Conservation (phyloP, 2,888 invertebrate genomes). For the Matsumyia berberina region DNA sequence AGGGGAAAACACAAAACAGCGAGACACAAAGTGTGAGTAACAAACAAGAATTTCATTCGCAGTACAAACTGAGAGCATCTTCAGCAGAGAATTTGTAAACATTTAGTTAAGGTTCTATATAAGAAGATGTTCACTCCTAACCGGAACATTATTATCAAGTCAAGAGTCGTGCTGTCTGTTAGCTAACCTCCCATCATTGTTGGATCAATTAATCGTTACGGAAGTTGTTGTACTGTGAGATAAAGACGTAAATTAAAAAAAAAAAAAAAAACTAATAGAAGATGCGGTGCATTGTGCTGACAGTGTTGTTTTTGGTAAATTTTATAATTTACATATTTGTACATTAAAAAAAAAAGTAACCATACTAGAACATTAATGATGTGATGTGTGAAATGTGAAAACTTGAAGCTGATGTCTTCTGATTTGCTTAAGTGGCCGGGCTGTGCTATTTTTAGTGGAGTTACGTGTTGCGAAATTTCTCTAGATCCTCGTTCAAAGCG, state of each 20-base stretch:
- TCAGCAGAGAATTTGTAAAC: constrained; percentile 12
- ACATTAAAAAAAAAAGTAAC: neutral
- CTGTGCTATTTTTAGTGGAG: neutral
- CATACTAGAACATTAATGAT: neutral
- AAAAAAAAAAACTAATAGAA: constrained; percentile 29
- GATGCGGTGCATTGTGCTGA: constrained; percentile 55
- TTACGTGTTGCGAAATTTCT: neutral
- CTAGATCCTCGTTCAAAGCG: neutral
- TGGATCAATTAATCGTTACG: constrained; percentile 18
- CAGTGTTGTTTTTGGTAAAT: constrained; percentile 63
- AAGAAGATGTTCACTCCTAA: constrained; percentile 53
- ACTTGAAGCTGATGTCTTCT: neutral
- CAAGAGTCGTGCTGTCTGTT: constrained; percentile 62
- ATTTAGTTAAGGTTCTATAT: constrained; percentile 56
- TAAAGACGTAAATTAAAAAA: constrained; percentile 39
- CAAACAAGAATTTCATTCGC: constrained; percentile 63
- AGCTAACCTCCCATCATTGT: constrained; percentile 35
- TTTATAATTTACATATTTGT: constrained; percentile 11
- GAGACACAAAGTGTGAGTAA: constrained; percentile 57
- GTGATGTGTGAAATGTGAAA: neutral
- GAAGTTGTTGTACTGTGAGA: constrained; percentile 28
- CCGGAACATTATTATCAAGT: constrained; percentile 54
- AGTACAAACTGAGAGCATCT: constrained; percentile 58
- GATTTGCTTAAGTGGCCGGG: neutral
- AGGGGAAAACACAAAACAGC: constrained; percentile 42